Percentiles rank a stretch among this genome's conserved stretches.
These are phyloP conservation scores for Caenorhabditis sp. DNA, from an alignment of 2,888 invertebrate species.

Conservation along the genomic window DNA sequence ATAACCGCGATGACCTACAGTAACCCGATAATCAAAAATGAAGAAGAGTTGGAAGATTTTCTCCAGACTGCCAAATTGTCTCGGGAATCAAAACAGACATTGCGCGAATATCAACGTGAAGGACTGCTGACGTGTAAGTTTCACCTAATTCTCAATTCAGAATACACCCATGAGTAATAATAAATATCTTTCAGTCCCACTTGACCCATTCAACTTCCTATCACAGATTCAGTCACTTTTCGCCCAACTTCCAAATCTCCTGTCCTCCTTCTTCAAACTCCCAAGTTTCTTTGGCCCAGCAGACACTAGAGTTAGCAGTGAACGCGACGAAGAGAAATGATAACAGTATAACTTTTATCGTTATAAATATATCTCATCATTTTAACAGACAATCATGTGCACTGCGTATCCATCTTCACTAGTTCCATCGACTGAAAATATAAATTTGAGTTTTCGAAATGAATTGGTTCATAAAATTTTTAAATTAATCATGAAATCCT, in stretches of 20 bases:
- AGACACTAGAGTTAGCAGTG: slow-evolving; percentile 27
- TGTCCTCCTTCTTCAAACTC: slow-evolving; percentile 31
- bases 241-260: slow-evolving; percentile 37
- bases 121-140: slow-evolving; percentile 25
- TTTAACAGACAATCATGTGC: slow-evolving; percentile 4
- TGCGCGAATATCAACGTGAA: slow-evolving; percentile 30
- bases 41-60: slow-evolving; percentile 40
- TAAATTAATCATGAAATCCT: background rate
- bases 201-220: slow-evolving; percentile 37
- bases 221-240: slow-evolving; percentile 34
- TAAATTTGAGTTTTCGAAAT: background rate
- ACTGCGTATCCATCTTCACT: slow-evolving; percentile 35
- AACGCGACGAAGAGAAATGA: background rate
- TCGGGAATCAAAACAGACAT: slow-evolving; percentile 31
- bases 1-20: background rate
- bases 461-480: background rate
- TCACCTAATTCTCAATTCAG: no score
- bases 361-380: background rate
- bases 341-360: background rate
- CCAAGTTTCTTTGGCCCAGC: slow-evolving; percentile 34
- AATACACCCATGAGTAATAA: no score
- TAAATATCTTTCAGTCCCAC: slow-evolving; percentile 21
- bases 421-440: slow-evolving; percentile 36
- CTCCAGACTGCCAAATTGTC: slow-evolving; percentile 25
- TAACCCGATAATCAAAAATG: slow-evolving; percentile 14